These are phyloP conservation scores for Pterocles gutturalis DNA, from an alignment of 2,113 vertebrate genomes.

Conservation along the genomic window DNA sequence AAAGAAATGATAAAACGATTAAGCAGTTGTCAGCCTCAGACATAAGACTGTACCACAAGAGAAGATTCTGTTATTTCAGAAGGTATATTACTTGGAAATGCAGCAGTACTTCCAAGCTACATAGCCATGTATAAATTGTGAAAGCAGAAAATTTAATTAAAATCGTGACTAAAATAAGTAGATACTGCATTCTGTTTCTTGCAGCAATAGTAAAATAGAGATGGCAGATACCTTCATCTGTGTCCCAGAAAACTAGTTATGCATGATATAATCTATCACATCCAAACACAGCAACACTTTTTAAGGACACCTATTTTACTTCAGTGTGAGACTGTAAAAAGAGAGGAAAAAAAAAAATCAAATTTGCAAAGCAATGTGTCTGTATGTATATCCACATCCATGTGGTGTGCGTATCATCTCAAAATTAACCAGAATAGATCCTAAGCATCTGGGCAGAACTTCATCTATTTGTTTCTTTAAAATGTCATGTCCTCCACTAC, in stretches of 20 bases:
- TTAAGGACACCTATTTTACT: not conserved
- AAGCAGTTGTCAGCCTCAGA: not conserved
- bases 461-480: not conserved
- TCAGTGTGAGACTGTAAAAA: not conserved
- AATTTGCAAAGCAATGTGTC: not conserved
- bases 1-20: not conserved
- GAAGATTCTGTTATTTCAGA: not conserved
- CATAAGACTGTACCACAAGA: not conserved
- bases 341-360: not conserved
- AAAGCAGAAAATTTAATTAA: slow-evolving; percentile 25
- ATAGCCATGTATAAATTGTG: not conserved
- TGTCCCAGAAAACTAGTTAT: not conserved
- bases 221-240: not conserved
- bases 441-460: not conserved
- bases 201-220: not conserved
- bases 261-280: not conserved
- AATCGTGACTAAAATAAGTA: not conserved
- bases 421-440: not conserved
- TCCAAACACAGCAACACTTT: not conserved
- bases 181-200: not conserved
- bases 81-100: not conserved
- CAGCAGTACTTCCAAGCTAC: not conserved
- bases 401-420: accelerated
- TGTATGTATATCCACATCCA: too few relatives aligned
- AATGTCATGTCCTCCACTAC: not conserved